Evolutionary conservation across 1,140 invertebrate genomes (phyloP), one percentile per base, ranked within the genome.

Genomic region (Conus betulinus): DNA sequence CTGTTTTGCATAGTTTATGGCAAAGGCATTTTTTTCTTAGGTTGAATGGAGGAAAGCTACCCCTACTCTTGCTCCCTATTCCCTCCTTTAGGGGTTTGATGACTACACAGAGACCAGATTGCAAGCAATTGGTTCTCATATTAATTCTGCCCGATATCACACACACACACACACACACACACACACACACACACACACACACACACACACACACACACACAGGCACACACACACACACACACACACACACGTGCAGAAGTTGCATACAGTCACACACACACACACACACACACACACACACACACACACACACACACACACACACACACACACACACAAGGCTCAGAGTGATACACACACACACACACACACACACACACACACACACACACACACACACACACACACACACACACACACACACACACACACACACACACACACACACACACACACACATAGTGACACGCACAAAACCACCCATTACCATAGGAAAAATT

Each of bases 111-210:
- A 39, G 39, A 39, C 3, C 39, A 39, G 39, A 39, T 39, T 39
- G 39, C 39, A 39, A 39, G 3, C 39, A 39, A 39, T 39, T 39
- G 39, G 39, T 39, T 39, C 39, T 39, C 39, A 39, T 39, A 39
- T 39, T 39, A 39, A 39, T 39, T 39, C 39, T 39, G 0, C 39
- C 39, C 39, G 3, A 0, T 39, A 7, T 20, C 67, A 20, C n/a
- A 25, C 67, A 74, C 67, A 74, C 67, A 74, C 67, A 74, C 67
- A 74, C 11, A 74, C 67, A 74, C 67, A 74, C 67, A 74, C 67
- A 74, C 67, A 74, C 67, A 74, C 67, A 74, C 67, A 74, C 67
- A 74, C 67, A 74, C 67, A 74, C 67, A 74, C 67, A 74, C 67
- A 74, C 67, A 74, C 67, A 74, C 67, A 74, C 67, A 74, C 67